phyloP scores from a whole-genome alignment of 2,888 invertebrate genomes.

The Lepidochitona cinerea region DNA sequence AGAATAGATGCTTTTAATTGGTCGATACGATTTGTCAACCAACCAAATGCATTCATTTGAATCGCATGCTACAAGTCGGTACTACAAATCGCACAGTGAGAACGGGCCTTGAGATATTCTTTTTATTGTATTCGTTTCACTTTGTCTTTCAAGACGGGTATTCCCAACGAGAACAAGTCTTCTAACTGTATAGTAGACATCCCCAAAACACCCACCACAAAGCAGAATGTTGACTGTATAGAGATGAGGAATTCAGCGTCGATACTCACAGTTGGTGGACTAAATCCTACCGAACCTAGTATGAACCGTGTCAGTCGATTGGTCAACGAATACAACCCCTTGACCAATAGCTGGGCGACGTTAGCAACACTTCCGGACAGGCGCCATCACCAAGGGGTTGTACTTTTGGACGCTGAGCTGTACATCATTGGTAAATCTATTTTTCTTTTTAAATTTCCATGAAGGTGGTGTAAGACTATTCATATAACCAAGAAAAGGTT shows the following conservation, averaged over 20 bases:
- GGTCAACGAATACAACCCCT: slow-evolving; percentile 41
- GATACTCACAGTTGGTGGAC: slow-evolving; percentile 45
- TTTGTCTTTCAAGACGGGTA: too few species aligned
- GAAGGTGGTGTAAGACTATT: too few species aligned
- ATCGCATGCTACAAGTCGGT: too few species aligned
- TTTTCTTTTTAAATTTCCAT: too few species aligned
- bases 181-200: not conserved
- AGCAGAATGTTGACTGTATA: too few species aligned
- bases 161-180: not conserved
- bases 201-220: not conserved
- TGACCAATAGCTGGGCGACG: slow-evolving; percentile 40
- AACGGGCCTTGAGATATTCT: too few species aligned
- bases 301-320: slow-evolving; percentile 12
- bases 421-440: slow-evolving; percentile 49
- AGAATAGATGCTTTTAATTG: too few species aligned
- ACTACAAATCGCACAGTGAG: too few species aligned
- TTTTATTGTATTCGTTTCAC: too few species aligned
- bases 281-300: slow-evolving; percentile 36
- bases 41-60: too few species aligned
- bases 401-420: slow-evolving; percentile 36
- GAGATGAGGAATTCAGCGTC: not conserved
- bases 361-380: slow-evolving; percentile 41
- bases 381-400: slow-evolving; percentile 48
- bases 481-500: too few species aligned
- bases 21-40: too few species aligned